Base-by-base conservation (phyloP, 2,797 vertebrate species). In the Syndactyla subalaris region DNA sequence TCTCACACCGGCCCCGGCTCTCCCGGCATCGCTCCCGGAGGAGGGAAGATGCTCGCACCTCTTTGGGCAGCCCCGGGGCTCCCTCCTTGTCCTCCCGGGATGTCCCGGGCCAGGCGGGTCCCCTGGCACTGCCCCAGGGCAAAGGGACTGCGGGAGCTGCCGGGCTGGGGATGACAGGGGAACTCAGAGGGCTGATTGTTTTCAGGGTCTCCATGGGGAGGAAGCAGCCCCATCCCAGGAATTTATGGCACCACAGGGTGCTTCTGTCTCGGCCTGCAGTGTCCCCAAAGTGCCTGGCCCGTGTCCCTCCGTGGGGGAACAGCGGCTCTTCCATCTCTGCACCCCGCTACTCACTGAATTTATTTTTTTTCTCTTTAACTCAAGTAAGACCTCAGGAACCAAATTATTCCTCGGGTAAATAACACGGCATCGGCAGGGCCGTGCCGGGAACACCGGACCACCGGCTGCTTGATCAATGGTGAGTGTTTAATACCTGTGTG, bases 401-500 rank as follows among this genome's bases (percentile, higher is more conserved):
- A 66, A 92, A 92, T 74, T 30, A 91, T 76, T 92, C 68, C 79
- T 14, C 24, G 86, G 76, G 94, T 59, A 88, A 94, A 93, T 92
- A 95, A 88, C 95, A 71, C 5, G 10, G 81, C 91, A 94, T 34
- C 63, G 27, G 92, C 90, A 75, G 96, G 94, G 88, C 93, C 27
- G 23, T 82, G 88, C 76, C 7, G 65, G 92, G 84, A 77, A 68
- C 7, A 9, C 89, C 30, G 61, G 96, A 89, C 90, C 96, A 93
- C 85, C 82, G 46, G 93, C 96, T 96, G 94, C 61, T 43, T 84
- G 90, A 91, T 97, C 95, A 55, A 80, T 90, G 95, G 55, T n/a
- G 15, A 95, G 90, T 57, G 12, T 93, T 97, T 93, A 95, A 96
- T 97, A 97, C 96, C 97, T 97, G 96, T 4, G 71, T 17, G 93